Base-by-base conservation (phyloP, 2,888 invertebrate genomes). In the Tenodera sinensis region DNA sequence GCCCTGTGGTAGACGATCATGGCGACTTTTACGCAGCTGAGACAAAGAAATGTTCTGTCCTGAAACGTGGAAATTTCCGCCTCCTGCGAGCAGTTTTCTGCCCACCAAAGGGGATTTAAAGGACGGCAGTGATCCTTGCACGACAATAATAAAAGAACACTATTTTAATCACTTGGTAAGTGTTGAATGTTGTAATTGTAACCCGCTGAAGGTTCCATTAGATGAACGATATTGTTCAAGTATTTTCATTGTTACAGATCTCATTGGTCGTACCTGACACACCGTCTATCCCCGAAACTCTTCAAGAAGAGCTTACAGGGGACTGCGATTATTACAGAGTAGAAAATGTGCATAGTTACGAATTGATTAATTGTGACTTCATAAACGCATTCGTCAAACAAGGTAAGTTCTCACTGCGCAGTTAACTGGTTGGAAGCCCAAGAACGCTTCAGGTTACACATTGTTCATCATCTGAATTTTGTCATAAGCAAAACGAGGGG, bases 281-380 rank as follows among this genome's bases (percentile, higher is more conserved):
- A 90, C 28, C 85, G 12, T 83, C 28, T 86, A 91, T 93, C 91
- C 93, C 94, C 88, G 92, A 93, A 91, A 91, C 91, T 90, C 91
- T 94, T 90, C 92, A 90, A 83, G 92, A 93, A 89, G 91, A 92
- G 89, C 91, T 95, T 89, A 92, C 92, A 47, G 92, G 93, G 88
- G 94, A 95, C 91, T 94, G 93, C 91, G 94, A 95, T 91, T 95
- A 95, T 92, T 95, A 95, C 92, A 94, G 94, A 92, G 91, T 95
- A 88, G 91, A 92, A 85, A 92, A 93, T 89, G 91, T 95, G 20
- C 92, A 92, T 88, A 91, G 94, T n/a, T 92, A 92, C 84, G 94
- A 94, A 91, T 92, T 95, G 28, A 91, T 95, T 84, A 92, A 93
- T 84, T 92, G 92, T 89, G 93, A 93, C 89, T 95, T 95, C 92